Base-by-base conservation (phyloP, 53 echinoderm and acorn worm species). In the Zoroaster sp. region DNA sequence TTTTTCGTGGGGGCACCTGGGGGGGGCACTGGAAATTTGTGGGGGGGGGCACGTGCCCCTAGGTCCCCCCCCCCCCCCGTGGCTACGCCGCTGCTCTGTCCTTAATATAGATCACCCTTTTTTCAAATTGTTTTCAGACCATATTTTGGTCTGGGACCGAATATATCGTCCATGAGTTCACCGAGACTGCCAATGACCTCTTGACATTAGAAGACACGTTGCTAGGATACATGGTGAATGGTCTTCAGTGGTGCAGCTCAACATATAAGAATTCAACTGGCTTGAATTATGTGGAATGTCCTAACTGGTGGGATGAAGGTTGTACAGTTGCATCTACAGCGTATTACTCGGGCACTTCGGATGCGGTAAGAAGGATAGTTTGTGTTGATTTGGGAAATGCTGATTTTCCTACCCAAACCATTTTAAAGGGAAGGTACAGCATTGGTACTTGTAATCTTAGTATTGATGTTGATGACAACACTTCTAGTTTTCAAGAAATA, bases 111-210 rank as follows among this genome's bases (percentile, higher is more conserved):
- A 5, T 77, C 41, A 8, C 25, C 25, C 25, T 77, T 42, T 10
- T 42, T 65, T 4, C 31, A 32, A 7, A 7, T n/a, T 36, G n/a
- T 44, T 44, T 25, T 6, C 66, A 88, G 88, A 40, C 88, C 18
- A 73, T 77, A 17, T 88, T 88, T 42, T 88, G 88, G 88, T 88
- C 88, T 1, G 88, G 88, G 1, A 88, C 88, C 12, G 52, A 73
- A 15, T 33, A 42, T n/a, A 43, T 88, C 2, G 88, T 55, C 18
- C 88, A 88, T 52, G 54, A 53, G 17, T 88, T 59, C 46, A 74
- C 77, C 1, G 59, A 38, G 32, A 77, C 88, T 30, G 10, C 73
- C 36, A 40, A 72, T 31, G 32, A 13, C 65, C 66, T 88, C 34
- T 66, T 73, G 43, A 88, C 88, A 13, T 15, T 88, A 43, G 88